Percentiles rank a stretch among this genome's conserved stretches.
These are phyloP conservation scores for Calliphora vomitoria DNA, from an alignment of 2,888 invertebrate species.

Conservation along the genomic window DNA sequence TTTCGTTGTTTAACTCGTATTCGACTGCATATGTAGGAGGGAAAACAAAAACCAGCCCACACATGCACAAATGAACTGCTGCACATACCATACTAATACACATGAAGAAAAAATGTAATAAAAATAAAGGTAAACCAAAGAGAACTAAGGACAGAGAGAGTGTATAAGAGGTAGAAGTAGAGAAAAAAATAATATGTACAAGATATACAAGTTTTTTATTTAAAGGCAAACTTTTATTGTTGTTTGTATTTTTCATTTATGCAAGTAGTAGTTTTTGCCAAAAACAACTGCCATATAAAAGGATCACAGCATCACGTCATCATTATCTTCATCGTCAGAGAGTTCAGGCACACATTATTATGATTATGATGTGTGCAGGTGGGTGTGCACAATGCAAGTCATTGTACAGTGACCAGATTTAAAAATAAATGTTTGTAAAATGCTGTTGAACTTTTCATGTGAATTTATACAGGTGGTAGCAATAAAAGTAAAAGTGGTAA, in stretches of 20 bases:
- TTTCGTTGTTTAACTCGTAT: neutral
- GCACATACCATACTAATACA: neutral
- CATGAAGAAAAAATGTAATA: neutral
- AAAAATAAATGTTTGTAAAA: too few species aligned
- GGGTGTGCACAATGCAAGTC: neutral
- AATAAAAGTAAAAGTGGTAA: too few species aligned
- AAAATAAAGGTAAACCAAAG: slow-evolving; percentile 34
- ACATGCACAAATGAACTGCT: neutral
- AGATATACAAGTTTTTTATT: slow-evolving; percentile 14
- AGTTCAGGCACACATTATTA: slow-evolving; percentile 16
- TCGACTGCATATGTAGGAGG: neutral
- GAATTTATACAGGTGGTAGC: too few species aligned
- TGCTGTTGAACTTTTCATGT: too few species aligned
- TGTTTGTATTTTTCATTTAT: slow-evolving; percentile 27
- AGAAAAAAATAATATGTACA: neutral
- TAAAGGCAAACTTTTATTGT: neutral
- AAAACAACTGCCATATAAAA: neutral
- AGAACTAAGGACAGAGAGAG: neutral
- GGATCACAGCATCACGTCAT: slow-evolving; percentile 17
- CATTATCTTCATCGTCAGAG: slow-evolving; percentile 14
- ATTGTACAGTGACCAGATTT: slow-evolving; percentile 4
- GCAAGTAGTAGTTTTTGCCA: neutral
- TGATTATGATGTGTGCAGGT: slow-evolving; percentile 37
- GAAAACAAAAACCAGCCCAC: neutral
- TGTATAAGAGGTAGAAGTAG: neutral